These are phyloP conservation scores for Apis cerana DNA, from an alignment of 1,140 invertebrate species.

Conservation along the genomic window DNA sequence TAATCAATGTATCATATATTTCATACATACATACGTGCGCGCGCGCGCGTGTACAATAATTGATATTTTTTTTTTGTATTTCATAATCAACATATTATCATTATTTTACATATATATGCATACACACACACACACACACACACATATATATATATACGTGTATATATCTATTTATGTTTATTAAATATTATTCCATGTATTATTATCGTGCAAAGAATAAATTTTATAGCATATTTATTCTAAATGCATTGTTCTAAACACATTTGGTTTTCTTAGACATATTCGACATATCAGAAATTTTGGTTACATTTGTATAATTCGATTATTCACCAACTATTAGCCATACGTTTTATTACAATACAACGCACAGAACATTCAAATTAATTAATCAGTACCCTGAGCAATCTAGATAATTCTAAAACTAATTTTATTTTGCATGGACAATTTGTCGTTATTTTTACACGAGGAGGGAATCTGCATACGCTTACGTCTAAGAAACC, in stretches of 20 bases:
- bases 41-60: slow-evolving; percentile 34
- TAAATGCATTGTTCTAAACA: slow-evolving; percentile 56
- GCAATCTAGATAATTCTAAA: slow-evolving; percentile 55
- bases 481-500: slow-evolving; percentile 40
- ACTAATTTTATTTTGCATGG: slow-evolving; percentile 23
- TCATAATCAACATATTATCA: slow-evolving; percentile 43
- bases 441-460: slow-evolving; percentile 38
- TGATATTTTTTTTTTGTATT: slow-evolving; percentile 35
- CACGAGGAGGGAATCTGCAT: background rate
- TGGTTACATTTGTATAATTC: slow-evolving; percentile 21
- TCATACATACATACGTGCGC: slow-evolving; percentile 31
- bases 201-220: slow-evolving; percentile 64
- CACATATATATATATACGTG: slow-evolving; percentile 36
- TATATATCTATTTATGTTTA: slow-evolving; percentile 47
- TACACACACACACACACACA: slow-evolving; percentile 54
- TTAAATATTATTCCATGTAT: slow-evolving; percentile 63
- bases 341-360: background rate
- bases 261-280: slow-evolving; percentile 28
- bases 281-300: slow-evolving; percentile 26
- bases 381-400: slow-evolving; percentile 61
- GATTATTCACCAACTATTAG: background rate
- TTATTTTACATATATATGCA: slow-evolving; percentile 44
- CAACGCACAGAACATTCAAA: slow-evolving; percentile 29
- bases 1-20: no score
- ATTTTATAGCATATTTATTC: slow-evolving; percentile 67